phyloP scores from a whole-genome alignment of 2,113 vertebrate species.

The Blennius ocellaris region DNA sequence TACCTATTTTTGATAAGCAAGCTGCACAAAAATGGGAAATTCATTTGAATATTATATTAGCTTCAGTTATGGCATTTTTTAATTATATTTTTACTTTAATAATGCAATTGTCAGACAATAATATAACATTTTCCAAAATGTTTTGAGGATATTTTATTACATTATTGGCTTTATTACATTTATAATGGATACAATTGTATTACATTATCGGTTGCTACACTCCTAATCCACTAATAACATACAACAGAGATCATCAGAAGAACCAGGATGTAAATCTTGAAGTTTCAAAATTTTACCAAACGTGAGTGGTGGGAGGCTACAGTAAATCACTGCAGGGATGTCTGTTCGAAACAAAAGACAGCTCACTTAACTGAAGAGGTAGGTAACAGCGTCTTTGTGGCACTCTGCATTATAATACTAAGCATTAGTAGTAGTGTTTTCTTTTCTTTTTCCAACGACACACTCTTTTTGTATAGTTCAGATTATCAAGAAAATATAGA shows the following conservation, averaged over 20 bases:
- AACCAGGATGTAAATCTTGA: constrained; percentile 1
- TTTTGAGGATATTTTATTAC: no score
- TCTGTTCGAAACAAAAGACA: constrained; percentile 46
- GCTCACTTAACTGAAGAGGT: constrained; percentile 72
- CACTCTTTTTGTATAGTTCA: constrained; percentile 56
- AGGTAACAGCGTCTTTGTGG: constrained; percentile 66
- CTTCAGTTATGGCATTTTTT: no score
- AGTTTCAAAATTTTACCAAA: neutral
- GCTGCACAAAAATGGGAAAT: no score
- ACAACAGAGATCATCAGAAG: neutral
- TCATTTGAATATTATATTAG: no score
- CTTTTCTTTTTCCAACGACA: constrained; percentile 31
- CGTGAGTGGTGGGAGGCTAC: constrained; percentile 12
- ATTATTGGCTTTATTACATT: no score
- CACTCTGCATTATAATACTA: constrained; percentile 50
- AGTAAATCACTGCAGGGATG: constrained; percentile 22
- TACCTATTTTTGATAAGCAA: no score
- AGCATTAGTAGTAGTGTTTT: constrained; percentile 68
- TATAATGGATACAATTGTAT: no score
- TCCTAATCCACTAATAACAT: neutral
- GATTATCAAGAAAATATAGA: constrained; percentile 38
- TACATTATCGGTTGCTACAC: no score
- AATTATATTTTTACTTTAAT: no score
- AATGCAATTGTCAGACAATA: no score
- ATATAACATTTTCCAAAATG: no score